Percentiles rank a stretch among this genome's conserved stretches.
Conservation (phyloP, 2,797 vertebrate genomes). For the Cygnus olor region DNA sequence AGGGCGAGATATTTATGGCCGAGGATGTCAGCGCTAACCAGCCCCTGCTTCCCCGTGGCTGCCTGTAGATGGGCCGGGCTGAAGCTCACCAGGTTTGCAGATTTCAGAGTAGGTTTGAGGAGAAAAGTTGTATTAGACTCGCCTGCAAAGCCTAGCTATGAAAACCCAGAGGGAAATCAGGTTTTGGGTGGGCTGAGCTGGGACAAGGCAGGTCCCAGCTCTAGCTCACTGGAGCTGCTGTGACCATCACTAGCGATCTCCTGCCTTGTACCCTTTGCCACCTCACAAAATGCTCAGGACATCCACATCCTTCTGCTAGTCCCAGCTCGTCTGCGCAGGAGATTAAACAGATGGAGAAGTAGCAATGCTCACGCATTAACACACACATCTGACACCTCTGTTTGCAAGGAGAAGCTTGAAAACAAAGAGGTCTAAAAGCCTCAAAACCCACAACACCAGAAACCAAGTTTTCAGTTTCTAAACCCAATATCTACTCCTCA, state of each 20-base stretch:
- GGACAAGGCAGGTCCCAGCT: background rate
- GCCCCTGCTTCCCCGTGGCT: background rate
- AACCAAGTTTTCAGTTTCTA: background rate
- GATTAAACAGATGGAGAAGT: background rate
- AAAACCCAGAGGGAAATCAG: background rate
- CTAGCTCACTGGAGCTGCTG: background rate
- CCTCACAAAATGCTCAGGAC: background rate
- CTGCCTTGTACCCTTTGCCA: accelerated
- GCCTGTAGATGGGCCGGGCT: background rate
- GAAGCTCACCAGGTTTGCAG: background rate
- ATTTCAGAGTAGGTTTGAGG: no score
- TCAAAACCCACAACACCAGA: background rate
- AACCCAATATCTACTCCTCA: background rate
- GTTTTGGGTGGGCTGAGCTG: background rate
- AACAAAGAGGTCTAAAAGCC: background rate
- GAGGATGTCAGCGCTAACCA: background rate
- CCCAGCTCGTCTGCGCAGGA: background rate
- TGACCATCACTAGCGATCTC: background rate
- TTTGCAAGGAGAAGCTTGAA: background rate
- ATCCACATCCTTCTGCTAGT: background rate
- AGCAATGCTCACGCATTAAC: accelerated
- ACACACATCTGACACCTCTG: background rate
- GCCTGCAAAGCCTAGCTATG: background rate
- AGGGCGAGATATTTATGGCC: background rate
- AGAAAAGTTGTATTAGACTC: background rate